These are phyloP conservation scores for Hydrolagus colliei DNA, from an alignment of 2,797 vertebrate genomes.

Conservation along the genomic window DNA sequence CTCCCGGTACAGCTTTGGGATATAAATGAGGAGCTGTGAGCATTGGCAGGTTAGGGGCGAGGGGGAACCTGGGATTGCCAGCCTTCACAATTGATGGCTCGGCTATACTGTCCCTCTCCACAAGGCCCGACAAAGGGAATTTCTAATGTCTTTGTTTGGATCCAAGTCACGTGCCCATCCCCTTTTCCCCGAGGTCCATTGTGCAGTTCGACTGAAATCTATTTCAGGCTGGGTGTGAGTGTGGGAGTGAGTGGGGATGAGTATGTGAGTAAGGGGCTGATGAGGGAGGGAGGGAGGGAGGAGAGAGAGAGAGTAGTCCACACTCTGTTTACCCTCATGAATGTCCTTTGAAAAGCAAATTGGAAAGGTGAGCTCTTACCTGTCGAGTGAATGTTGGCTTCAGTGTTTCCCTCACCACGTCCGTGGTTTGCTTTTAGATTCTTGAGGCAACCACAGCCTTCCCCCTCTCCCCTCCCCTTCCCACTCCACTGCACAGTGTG, in stretches of 20 bases:
- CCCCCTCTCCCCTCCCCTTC: too few species aligned
- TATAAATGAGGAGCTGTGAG: constrained; percentile 23
- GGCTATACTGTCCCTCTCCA: neutral
- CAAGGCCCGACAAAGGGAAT: constrained; percentile 12
- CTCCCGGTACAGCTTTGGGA: constrained; percentile 20
- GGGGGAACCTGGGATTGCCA: neutral
- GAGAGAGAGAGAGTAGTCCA: too few species aligned
- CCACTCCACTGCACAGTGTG: too few species aligned
- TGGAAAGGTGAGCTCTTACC: too few species aligned
- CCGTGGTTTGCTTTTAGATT: too few species aligned
- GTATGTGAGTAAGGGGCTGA: neutral
- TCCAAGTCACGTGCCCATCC: neutral
- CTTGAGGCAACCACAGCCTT: too few species aligned
- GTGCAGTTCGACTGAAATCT: neutral
- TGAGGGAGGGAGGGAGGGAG: neutral
- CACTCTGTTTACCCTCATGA: too few species aligned
- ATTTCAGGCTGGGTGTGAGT: neutral
- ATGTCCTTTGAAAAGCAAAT: too few species aligned
- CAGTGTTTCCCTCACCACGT: too few species aligned
- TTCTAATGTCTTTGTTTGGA: constrained; percentile 18
- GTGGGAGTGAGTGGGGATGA: neutral
- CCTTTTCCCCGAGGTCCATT: neutral
- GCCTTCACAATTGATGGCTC: neutral
- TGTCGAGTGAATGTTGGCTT: too few species aligned
- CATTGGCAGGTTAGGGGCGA: neutral